These are phyloP conservation scores for Hydriomena furcata DNA, from an alignment of 2,888 invertebrate genomes.

Conservation along the genomic window DNA sequence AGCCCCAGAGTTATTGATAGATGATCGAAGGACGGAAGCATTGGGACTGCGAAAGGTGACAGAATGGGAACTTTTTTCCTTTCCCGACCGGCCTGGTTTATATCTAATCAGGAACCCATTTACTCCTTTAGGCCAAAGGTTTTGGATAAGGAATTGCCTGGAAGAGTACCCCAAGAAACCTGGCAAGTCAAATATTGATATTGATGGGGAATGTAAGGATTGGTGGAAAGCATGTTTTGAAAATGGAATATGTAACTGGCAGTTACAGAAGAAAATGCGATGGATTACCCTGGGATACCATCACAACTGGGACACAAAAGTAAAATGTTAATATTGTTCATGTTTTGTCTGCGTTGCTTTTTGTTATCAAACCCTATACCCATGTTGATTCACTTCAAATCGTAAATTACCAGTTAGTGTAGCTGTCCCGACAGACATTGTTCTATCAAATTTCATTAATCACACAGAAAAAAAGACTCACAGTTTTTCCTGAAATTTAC, in stretches of 20 bases:
- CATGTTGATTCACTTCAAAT: no score
- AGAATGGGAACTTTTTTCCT: constrained; percentile 86
- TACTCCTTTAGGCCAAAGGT: constrained; percentile 88
- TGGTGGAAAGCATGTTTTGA: constrained; percentile 86
- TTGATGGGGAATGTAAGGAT: constrained; percentile 65
- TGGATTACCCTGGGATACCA: constrained; percentile 99
- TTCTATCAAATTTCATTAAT: no score
- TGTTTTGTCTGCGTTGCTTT: constrained; percentile 30
- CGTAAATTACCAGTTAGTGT: no score
- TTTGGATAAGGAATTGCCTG: constrained; percentile 92
- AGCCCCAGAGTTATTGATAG: constrained; percentile 13
- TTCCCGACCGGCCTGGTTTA: constrained; percentile 88
- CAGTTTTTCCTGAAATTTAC: no score
- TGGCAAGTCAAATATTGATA: constrained; percentile 87
- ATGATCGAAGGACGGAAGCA: constrained; percentile 49
- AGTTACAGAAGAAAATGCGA: constrained; percentile 84
- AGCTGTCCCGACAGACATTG: no score
- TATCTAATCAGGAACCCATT: constrained; percentile 93
- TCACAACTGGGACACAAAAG: constrained; percentile 98
- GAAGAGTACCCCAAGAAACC: constrained; percentile 90
- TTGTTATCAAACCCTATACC: no score
- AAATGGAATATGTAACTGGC: constrained; percentile 62
- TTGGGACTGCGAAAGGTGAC: constrained; percentile 54
- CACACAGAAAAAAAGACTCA: no score
- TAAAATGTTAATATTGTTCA: constrained; percentile 65